phyloP scores from a whole-genome alignment of 2,888 invertebrate species.

The Cryptus viduatorius region DNA sequence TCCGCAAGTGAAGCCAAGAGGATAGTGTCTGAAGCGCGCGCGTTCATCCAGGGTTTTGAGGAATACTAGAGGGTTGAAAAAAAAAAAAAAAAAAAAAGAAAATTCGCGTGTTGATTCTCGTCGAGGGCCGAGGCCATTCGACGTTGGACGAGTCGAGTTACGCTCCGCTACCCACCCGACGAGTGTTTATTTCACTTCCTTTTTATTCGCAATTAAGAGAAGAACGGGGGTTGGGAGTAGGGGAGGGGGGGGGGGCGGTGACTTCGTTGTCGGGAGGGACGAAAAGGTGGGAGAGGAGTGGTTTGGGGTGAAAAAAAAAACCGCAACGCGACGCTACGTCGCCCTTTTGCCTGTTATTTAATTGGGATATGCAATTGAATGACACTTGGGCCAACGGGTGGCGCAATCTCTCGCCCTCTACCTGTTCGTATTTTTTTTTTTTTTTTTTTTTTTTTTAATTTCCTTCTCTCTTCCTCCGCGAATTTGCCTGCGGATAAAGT shows the following conservation, averaged over 20 bases:
- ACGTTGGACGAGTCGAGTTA: constrained; percentile 43
- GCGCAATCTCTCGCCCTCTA: constrained; percentile 55
- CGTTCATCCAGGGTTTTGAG: constrained; percentile 29
- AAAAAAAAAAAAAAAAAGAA: too few relatives aligned
- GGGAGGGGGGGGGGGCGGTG: constrained; percentile 60
- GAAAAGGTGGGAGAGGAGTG: constrained; percentile 62
- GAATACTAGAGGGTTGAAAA: constrained; percentile 45
- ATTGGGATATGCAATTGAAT: constrained; percentile 85
- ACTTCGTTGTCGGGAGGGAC: constrained; percentile 77
- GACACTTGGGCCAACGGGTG: constrained; percentile 78
- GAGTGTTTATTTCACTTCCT: constrained; percentile 79
- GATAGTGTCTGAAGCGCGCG: constrained; percentile 62
- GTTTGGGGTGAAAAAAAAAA: constrained; percentile 60
- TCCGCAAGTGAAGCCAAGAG: constrained; percentile 41
- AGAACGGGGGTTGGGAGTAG: too few relatives aligned
- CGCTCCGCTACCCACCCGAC: constrained; percentile 55
- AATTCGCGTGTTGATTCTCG: constrained; percentile 19
- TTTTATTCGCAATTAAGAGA: constrained; percentile 82
- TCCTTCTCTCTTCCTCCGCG: constrained; percentile 5
- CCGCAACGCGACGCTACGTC: constrained; percentile 83
- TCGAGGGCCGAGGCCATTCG: constrained; percentile 36
- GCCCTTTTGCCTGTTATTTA: constrained; percentile 85
- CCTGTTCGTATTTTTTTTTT: constrained; percentile 17
- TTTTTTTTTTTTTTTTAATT: constrained; percentile 1
- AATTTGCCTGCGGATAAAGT: constrained; percentile 61